Base-by-base conservation (phyloP, 2,797 vertebrate species). In the Danio kyathit region DNA sequence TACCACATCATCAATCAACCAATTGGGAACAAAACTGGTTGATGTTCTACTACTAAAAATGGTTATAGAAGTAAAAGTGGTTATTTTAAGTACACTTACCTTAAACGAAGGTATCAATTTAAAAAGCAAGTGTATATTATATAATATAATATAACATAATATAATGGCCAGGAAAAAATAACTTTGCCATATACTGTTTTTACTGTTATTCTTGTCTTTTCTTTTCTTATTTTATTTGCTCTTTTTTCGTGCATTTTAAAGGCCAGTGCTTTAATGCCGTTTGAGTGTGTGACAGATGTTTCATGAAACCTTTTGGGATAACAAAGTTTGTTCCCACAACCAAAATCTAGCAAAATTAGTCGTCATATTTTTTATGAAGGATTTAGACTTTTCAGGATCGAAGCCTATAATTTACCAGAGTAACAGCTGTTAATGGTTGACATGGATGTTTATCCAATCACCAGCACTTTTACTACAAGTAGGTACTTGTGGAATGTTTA, bases 401-500 rank as follows among this genome's bases (percentile, higher is more conserved):
- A 67, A 12, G 0, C 12, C 11, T 7, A 38, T 9, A 44, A 29
- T 72, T 12, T 56, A 13, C 52, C 21, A 57, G 12, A 7, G 51
- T 44, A 13, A 14, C 1, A 5, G 41, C 12, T 43, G 73, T 64
- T 16, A 7, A 29, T 38, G 5, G 0, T 64, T 19, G 49, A 29
- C 14, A 51, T 43, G 5, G 16, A 48, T 57, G 46, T 67, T 14
- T 48, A 40, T 40, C n/a, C 19, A 59, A 59, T 66, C 75, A 78
- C 60, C 75, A 73, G 81, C 75, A 66, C 52, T 60, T 72, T 49
- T 44, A 48, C 6, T 52, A 19, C 10, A 59, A 44, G 29, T 70
- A 5, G 6, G 12, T 49, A 52, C 8, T 65, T 17, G 17, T 2
- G 13, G 11, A 16, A 19, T 19, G 5, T 48, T 7, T 6, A 40